Evolutionary conservation across 1,140 invertebrate genomes (phyloP).

Genomic region (Drosophila saltans): DNA sequence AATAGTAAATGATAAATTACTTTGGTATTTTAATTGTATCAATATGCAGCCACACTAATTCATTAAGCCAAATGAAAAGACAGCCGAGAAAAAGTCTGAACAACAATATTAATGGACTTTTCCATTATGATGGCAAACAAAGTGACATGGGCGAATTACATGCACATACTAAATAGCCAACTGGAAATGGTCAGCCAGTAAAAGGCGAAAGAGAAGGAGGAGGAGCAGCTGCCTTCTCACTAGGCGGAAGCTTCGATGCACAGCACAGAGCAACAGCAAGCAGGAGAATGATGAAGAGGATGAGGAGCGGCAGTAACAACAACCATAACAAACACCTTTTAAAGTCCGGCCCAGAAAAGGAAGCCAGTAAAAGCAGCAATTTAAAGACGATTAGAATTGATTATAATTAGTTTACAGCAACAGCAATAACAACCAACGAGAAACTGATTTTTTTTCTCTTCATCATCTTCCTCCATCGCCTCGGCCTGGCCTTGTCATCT

Average conservation of each 20-base stretch:
- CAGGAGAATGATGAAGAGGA: too few relatives aligned
- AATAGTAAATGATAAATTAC: too few relatives aligned
- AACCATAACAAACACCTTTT: conserved; percentile 60
- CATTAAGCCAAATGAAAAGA: too few relatives aligned
- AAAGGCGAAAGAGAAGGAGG: not conserved
- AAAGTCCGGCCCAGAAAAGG: conserved; percentile 69
- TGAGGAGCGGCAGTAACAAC: too few relatives aligned
- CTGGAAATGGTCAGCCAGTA: conserved; percentile 49
- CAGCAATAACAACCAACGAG: conserved; percentile 10
- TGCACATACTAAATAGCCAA: conserved; percentile 70
- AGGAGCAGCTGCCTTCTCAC: conserved; percentile 5
- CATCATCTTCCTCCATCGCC: not conserved
- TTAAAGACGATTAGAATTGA: conserved; percentile 82
- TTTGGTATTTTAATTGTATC: too few relatives aligned
- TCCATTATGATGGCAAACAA: not conserved
- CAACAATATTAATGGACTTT: conserved; percentile 1
- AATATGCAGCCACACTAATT: too few relatives aligned
- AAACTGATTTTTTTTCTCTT: not conserved
- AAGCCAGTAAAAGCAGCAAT: conserved; percentile 68
- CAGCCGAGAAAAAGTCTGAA: not conserved
- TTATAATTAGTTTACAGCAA: conserved; percentile 74
- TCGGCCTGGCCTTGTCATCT: not conserved
- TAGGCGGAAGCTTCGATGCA: conserved; percentile 58
- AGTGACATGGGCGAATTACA: conserved; percentile 46
- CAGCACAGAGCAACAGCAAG: conserved; percentile 27